Base-by-base conservation (phyloP, 2,888 invertebrate species). In the Callimorpha dominula region DNA sequence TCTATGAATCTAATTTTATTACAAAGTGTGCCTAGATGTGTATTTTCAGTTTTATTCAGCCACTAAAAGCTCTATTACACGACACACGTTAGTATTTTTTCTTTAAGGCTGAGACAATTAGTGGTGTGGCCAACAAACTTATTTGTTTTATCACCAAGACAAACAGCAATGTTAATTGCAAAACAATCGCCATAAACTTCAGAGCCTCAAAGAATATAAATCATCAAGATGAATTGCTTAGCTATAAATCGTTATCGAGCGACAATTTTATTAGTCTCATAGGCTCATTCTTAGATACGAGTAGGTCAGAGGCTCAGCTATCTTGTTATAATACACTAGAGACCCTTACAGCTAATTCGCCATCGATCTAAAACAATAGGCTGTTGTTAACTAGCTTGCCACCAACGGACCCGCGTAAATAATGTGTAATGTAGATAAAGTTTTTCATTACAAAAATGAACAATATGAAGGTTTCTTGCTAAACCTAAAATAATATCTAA, bases 101-200 rank as follows among this genome's bases (percentile, higher is more conserved):
- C 31, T 1, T 31, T 31, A 31, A 31, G 31, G 31, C 31, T 1
- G 31, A 31, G 31, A 31, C 31, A 31, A 31, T 31, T 1, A 31
- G 31, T 31, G 31, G 31, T 31, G 31, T 31, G 31, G 31, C 31
- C 31, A 31, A 31, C 31, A 31, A 31, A 31, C 31, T 31, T 31
- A 31, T 31, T 31, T 1, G 1, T 31, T 31, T 1, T n/a, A 7
- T 52, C 17, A 9, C 43, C 43, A 46, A 8, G 1, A 46, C 43
- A 46, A 31, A 63, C 65, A 70, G 57, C 40, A 49, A 17, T 68
- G 74, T 79, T 77, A 77, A 79, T 79, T 74, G 75, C 71, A 65
- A 52, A 81, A 77, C 75, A 83, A 83, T 72, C 52, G 65, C 72
- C 60, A 73, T 81, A 81, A 83, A 79, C 68, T 75, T 50, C 12